Percentiles rank a stretch among this genome's conserved stretches.
These are phyloP conservation scores for Chrysolina haemoptera DNA, from an alignment of 2,888 invertebrate species.

Conservation along the genomic window DNA sequence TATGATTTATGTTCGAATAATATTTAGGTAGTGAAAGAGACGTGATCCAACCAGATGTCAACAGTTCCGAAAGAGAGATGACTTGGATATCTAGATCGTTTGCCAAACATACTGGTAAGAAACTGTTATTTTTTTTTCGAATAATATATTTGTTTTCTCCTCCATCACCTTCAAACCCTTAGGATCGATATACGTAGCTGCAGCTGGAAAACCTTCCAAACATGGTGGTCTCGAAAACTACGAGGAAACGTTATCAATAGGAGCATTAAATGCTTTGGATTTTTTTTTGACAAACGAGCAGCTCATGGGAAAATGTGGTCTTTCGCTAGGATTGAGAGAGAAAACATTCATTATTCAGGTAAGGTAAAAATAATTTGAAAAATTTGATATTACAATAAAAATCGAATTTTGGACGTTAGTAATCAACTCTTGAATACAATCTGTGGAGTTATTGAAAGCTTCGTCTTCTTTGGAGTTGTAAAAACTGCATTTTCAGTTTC, in stretches of 20 bases:
- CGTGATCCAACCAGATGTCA: constrained; percentile 64
- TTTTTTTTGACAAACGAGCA: constrained; percentile 60
- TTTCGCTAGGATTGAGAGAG: constrained; percentile 56
- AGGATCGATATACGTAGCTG: constrained; percentile 48
- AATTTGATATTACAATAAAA: no score
- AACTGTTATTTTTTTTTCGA: neutral
- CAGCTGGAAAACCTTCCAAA: constrained; percentile 58
- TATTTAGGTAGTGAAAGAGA: constrained; percentile 57
- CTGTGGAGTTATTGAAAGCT: no score
- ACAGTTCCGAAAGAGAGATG: constrained; percentile 61
- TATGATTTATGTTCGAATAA: neutral
- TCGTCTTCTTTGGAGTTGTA: no score
- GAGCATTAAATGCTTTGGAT: constrained; percentile 59
- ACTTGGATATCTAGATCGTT: constrained; percentile 56
- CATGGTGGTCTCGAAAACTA: constrained; percentile 61
- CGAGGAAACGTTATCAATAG: constrained; percentile 57
- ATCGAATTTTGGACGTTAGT: no score
- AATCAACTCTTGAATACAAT: no score
- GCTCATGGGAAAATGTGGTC: constrained; percentile 55
- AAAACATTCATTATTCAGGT: constrained; percentile 67
- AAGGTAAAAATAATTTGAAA: neutral
- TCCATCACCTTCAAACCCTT: constrained; percentile 19
- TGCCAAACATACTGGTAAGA: constrained; percentile 50
- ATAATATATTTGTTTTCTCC: neutral
- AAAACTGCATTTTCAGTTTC: no score